Base-by-base conservation (phyloP, 2,113 vertebrate genomes). In the Cynopterus brachyotis region DNA sequence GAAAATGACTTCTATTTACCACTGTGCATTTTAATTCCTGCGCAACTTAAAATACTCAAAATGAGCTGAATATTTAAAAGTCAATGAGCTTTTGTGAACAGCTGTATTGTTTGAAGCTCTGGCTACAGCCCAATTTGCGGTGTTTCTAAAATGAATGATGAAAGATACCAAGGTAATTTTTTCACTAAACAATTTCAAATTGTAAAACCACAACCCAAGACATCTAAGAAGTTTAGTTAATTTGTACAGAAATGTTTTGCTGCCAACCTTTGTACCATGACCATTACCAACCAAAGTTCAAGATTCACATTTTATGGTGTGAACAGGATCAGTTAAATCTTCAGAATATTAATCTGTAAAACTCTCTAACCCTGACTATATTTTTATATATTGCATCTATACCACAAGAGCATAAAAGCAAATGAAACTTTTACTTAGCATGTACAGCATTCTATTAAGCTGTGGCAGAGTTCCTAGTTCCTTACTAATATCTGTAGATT, bases 191-290 rank as follows among this genome's bases (percentile, higher is more conserved):
- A 85, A 26, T 92, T 94, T 83, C 78, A 95, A 89, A 15, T 20
- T 91, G 32, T 67, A 81, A 97, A 97, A 79, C 60, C 73, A 79
- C 76, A 97, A 81, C 28, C 30, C 82, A 73, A 95, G 78, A 75
- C 59, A 37, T 69, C 50, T 81, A 60, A 35, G 47, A 91, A 95
- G 88, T 67, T 88, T 60, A 95, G 98, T 98, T 98, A 98, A 98
- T 98, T 72, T 97, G 96, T 98, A 97, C 37, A 96, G 89, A 97
- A 91, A 94, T 30, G 42, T 84, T 6, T 92, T 0, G 0, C 6
- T 75, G 91, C 67, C 96, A 98, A 98, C 98, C 98, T 99, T 99
- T 98, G 98, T 91, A 98, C 98, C 96, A 10, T 3, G 13, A 50
- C 16, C 62, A 97, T 86, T 96, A 87, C 66, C 59, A 87, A 78